phyloP scores from a whole-genome alignment of 2,113 vertebrate genomes.

The Eurypyga helias region DNA sequence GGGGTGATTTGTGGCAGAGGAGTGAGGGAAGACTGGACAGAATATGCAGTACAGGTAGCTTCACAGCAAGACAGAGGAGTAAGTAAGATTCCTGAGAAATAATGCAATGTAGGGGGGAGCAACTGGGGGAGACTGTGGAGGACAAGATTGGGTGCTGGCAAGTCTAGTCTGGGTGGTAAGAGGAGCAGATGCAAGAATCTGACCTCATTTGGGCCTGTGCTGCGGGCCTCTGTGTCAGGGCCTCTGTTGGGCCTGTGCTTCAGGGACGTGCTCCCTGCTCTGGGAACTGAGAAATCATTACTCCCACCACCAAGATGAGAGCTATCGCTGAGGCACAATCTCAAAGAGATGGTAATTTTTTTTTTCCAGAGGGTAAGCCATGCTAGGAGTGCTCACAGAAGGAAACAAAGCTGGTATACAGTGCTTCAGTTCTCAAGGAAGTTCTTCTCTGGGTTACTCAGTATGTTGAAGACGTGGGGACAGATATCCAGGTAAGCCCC shows the following conservation, averaged over 20 bases:
- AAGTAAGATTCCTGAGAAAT: not conserved
- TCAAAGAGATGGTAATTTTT: not conserved
- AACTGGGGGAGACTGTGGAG: not conserved
- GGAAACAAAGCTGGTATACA: not conserved
- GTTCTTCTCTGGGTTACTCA: not conserved
- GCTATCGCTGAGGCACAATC: not conserved
- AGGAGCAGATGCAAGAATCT: not conserved
- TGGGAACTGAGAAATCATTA: not conserved
- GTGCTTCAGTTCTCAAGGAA: not conserved
- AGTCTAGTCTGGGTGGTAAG: not conserved
- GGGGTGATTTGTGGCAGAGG: not conserved
- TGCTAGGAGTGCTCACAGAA: not conserved
- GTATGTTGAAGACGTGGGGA: not conserved
- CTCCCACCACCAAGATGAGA: not conserved
- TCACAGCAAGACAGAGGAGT: not conserved
- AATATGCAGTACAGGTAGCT: accelerated
- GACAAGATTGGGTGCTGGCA: not conserved
- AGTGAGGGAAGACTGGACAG: not conserved
- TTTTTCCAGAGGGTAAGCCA: not conserved
- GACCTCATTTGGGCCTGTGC: not conserved
- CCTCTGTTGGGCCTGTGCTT: not conserved
- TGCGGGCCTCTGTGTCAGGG: no score
- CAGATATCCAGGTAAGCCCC: not conserved
- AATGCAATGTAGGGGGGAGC: not conserved
- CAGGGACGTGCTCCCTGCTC: not conserved